Evolutionary conservation across 2,113 vertebrate species (phyloP).

Genomic region (Atlantisia rogersi): DNA sequence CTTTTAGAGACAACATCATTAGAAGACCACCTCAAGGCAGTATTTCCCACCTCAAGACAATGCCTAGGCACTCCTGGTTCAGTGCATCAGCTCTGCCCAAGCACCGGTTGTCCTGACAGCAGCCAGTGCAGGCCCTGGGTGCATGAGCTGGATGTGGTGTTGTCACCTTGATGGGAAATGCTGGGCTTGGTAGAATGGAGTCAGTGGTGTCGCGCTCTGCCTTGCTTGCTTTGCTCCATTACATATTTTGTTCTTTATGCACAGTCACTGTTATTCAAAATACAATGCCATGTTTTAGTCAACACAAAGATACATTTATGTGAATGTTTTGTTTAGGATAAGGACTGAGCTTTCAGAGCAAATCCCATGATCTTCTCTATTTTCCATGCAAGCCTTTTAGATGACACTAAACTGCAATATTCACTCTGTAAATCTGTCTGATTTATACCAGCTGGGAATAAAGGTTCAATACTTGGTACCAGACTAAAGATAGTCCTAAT

Average conservation of each 20-base stretch:
- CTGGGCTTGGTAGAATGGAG: not conserved
- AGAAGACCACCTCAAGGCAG: not conserved
- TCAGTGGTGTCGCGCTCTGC: not conserved
- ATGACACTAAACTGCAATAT: not conserved
- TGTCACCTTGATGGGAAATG: not conserved
- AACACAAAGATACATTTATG: not conserved
- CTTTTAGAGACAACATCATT: not conserved
- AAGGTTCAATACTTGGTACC: not conserved
- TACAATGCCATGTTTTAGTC: not conserved
- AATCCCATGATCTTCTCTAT: not conserved
- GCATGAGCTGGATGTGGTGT: not conserved
- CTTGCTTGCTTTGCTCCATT: not conserved
- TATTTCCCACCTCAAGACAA: not conserved
- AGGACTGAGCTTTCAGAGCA: not conserved
- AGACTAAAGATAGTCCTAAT: not conserved
- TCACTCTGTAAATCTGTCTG: not conserved
- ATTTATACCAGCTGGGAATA: not conserved
- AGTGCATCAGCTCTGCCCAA: not conserved
- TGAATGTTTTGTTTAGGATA: not conserved
- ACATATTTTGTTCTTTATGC: not conserved
- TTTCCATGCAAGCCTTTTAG: rapidly evolving
- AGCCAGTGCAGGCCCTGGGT: not conserved
- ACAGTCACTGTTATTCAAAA: not conserved
- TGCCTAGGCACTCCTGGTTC: not conserved
- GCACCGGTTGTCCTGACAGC: not conserved